Evolutionary conservation across 2,797 vertebrate species (phyloP), one percentile per base, ranked within the genome.

Genomic region (Sebastes melanostomus): DNA sequence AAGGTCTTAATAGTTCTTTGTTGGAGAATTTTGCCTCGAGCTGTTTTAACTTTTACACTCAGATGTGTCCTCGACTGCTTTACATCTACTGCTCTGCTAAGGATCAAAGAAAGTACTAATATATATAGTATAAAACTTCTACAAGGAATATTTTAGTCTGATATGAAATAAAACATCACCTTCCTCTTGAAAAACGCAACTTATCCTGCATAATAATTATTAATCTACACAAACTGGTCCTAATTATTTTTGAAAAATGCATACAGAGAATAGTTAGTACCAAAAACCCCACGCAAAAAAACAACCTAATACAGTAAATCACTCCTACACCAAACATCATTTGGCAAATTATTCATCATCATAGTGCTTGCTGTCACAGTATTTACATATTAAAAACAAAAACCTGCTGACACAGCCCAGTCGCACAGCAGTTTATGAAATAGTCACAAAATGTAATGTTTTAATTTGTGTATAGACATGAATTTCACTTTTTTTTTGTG

Each of bases 311-410:
- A 56, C 38, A 74, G n/a, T 60, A 67, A 88, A 75, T 80, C 81
- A 86, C 36, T 72, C n/a, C 65, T 79, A 81, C 55, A 86, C 38
- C 61, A 86, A 87, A 84, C 60, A 63, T 61, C 42, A 85, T 91
- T 92, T 93, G 92, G 92, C 91, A 91, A 91, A 85, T 77, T 52
- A n/a, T 66, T 69, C 8, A 22, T 84, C 2, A 34, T 78, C 18
- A 0, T 82, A 4, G 79, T 77, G 61, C 80, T 78, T 78, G 75
- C 65, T 66, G 54, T 75, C 69, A 29, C 56, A 32, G 29, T 80
- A 72, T 76, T 36, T 76, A 65, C 66, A 30, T 16, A 22, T 60
- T 52, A 22, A 50, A 65, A 30, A 50, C 24, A 58, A 52, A 52
- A 3, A 52, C 46, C 46, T n/a, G 18, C 18, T 52, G 46, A 20